Evolutionary conservation across 2,113 vertebrate genomes (phyloP), one percentile per base, ranked within the genome.

Genomic region (Larimichthys crocea): DNA sequence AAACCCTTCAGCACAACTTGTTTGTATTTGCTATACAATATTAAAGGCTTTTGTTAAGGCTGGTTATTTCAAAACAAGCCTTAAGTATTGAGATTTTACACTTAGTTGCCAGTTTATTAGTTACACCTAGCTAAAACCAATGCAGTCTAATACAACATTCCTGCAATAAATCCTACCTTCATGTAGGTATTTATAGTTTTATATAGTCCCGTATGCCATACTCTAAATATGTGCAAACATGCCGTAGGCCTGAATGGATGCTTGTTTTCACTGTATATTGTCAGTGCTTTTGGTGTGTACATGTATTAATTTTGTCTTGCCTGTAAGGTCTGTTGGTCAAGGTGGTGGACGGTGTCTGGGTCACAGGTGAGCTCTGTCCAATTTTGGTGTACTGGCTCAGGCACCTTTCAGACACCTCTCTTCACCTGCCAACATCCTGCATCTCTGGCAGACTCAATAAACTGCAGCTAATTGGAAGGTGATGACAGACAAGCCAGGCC

Each of bases 391-490:
- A 67, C 67, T 84, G 86, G 88, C 82, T 60, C 79, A 62, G 89
- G 85, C 93, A 93, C 87, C 94, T 94, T 89, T 88, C 88, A 93
- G 88, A 88, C 92, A 90, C 92, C 89, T 93, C 85, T 86, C 86
- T 87, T 95, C 89, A 91, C 83, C 94, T 94, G 94, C 93, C 92
- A 92, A 92, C 86, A 83, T 53, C 56, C 93, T 70, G 94, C 89
- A 85, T 96, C 95, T 95, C 89, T 87, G 2, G 90, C 92, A 93
- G 92, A 91, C 69, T 46, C 93, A 93, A 94, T 92, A 95, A 94
- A 94, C 92, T 82, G 80, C 83, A 84, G 82, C 81, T 96, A 96
- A 96, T 96, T 95, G 95, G 92, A 80, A 95, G 62, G 92, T 80
- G 95, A 94, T 94, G 96, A 96, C 92, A 94, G 92, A 94, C 84